Evolutionary conservation across 1,140 invertebrate species (phyloP).

Genomic region (Drosophila punjabiensis): DNA sequence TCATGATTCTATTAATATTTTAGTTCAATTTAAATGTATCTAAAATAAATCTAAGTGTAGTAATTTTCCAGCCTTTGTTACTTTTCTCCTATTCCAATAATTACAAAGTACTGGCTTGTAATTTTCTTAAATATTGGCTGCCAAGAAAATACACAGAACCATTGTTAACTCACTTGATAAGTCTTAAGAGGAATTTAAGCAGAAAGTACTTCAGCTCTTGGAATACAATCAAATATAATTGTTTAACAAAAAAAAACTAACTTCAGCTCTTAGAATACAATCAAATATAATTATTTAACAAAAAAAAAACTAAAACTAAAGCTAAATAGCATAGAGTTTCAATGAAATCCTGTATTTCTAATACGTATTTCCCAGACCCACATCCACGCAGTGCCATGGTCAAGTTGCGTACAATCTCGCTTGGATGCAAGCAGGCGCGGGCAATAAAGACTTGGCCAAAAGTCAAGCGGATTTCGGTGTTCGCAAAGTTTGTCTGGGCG

Average conservation of each 20-base stretch:
- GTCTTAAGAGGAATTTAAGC: not conserved
- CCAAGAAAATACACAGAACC: not conserved
- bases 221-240: not conserved
- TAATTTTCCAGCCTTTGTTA: not conserved
- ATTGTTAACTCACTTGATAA: not conserved
- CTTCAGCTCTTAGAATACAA: not conserved
- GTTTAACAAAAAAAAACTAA: not conserved
- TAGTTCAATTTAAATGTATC: not conserved
- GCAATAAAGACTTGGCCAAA: conserved; percentile 69
- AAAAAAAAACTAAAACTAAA: too few relatives aligned
- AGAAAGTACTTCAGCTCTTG: too few relatives aligned
- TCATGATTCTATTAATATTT: too few relatives aligned
- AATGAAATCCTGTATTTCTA: not conserved
- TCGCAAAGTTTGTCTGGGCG: conserved; percentile 72
- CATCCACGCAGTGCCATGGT: conserved; percentile 6
- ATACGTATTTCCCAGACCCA: conserved; percentile 6
- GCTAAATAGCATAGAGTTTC: not conserved
- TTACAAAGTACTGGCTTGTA: conserved; percentile 5
- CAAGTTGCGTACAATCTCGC: not conserved
- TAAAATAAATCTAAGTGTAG: not conserved
- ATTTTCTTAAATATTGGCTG: conserved; percentile 6
- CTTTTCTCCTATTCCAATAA: not conserved
- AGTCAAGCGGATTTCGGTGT: conserved; percentile 74
- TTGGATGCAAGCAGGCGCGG: conserved; percentile 16
- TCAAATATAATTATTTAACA: not conserved